Evolutionary conservation across 1,140 invertebrate species (phyloP).

Genomic region (Bombus pyrosoma): DNA sequence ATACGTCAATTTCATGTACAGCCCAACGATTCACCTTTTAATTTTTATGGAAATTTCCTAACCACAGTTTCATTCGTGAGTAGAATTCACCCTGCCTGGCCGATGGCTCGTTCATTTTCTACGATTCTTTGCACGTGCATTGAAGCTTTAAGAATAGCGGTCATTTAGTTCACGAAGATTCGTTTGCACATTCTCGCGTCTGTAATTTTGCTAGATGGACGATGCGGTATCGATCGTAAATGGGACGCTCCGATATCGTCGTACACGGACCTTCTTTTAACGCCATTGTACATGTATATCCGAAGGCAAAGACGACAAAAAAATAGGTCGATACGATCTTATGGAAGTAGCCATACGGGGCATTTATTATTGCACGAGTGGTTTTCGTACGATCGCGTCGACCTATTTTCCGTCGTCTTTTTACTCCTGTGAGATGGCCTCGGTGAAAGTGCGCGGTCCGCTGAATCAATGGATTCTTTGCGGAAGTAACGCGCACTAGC

Average conservation of each 20-base stretch:
- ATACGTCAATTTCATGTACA: conserved; percentile 71
- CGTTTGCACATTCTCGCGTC: not conserved
- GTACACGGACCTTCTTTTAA: not conserved
- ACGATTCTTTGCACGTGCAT: not conserved
- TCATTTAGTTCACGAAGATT: not conserved
- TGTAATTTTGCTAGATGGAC: not conserved
- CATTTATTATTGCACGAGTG: conserved; percentile 38
- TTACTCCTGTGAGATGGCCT: not conserved
- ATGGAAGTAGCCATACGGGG: not conserved
- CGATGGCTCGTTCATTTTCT: not conserved
- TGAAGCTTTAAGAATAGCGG: not conserved
- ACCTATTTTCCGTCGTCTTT: conserved; percentile 21
- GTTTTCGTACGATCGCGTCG: conserved; percentile 33
- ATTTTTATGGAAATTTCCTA: conserved; percentile 76
- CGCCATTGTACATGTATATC: not conserved
- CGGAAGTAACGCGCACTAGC: not conserved
- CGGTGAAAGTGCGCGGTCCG: not conserved
- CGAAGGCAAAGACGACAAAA: conserved; percentile 17
- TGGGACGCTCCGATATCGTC: not conserved
- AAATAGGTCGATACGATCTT: conserved; percentile 47
- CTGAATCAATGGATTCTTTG: not conserved
- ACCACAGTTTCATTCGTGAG: not conserved
- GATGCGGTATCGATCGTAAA: not conserved
- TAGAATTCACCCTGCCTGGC: too few relatives aligned
- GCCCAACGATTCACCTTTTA: conserved; percentile 64